Conservation (phyloP, 2,888 invertebrate species). For the Rhodophaea formosa region DNA sequence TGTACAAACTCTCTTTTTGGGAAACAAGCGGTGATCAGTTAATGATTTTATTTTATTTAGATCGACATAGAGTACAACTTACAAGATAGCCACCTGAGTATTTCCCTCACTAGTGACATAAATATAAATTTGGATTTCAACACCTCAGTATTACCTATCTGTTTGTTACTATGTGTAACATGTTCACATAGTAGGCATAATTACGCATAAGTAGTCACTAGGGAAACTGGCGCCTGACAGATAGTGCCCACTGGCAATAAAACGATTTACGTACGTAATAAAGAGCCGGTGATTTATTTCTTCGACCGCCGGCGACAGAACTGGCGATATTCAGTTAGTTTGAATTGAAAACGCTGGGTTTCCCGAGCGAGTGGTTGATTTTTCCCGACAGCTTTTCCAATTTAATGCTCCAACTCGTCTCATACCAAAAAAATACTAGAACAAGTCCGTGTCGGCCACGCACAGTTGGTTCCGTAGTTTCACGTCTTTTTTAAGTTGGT, state of each 20-base stretch:
- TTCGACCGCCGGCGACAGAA: conserved; percentile 9
- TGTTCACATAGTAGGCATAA: not conserved
- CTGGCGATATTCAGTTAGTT: conserved; percentile 8
- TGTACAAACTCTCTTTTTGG: too few species aligned
- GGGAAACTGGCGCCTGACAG: conserved; percentile 5
- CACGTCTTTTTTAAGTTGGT: too few species aligned
- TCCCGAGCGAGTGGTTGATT: conserved; percentile 25
- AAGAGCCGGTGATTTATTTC: conserved; percentile 7
- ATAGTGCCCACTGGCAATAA: conserved; percentile 12
- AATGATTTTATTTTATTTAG: too few species aligned
- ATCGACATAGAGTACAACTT: too few species aligned
- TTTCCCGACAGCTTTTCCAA: conserved; percentile 34
- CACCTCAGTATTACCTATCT: too few species aligned
- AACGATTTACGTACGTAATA: conserved; percentile 4
- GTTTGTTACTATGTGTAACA: not conserved
- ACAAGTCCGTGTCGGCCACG: too few species aligned
- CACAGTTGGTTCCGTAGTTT: too few species aligned
- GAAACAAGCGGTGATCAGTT: too few species aligned
- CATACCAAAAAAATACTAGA: too few species aligned
- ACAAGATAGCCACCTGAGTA: too few species aligned
- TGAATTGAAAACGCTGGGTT: conserved; percentile 29
- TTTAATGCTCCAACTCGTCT: conserved; percentile 35
- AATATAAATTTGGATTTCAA: too few species aligned
- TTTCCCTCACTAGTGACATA: too few species aligned
- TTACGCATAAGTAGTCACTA: conserved; percentile 3